A percentile compares a stretch with the other conserved stretches of the same genome.
phyloP scores from a whole-genome alignment of 92 coral and sea anemone species.

The Phymanthus crucifer region DNA sequence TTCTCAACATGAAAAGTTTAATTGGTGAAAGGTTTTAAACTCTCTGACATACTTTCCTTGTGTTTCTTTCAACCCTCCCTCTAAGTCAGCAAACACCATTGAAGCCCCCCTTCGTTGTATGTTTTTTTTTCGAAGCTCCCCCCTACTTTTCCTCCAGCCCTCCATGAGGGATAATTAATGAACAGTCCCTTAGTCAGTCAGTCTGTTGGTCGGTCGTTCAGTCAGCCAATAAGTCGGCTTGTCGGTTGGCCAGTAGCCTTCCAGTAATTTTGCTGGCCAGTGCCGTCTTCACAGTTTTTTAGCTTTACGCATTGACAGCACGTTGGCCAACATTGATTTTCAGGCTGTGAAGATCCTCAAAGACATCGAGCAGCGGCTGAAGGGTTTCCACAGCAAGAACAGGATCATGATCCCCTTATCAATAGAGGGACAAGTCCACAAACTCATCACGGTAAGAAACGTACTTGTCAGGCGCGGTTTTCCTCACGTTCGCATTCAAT shows the following conservation, averaged over 20 bases:
- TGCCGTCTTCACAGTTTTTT: neutral
- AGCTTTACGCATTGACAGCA: neutral
- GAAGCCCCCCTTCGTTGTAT: too few relatives aligned
- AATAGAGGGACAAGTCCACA: conserved; percentile 95
- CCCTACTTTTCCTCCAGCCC: too few relatives aligned
- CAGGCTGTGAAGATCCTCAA: conserved; percentile 94
- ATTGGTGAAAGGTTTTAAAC: too few relatives aligned
- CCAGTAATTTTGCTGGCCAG: neutral
- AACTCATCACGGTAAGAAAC: conserved; percentile 77
- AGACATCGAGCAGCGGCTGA: conserved; percentile 88
- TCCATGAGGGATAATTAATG: too few relatives aligned
- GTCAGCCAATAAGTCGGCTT: neutral
- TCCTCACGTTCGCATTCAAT: too few relatives aligned
- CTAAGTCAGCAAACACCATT: too few relatives aligned
- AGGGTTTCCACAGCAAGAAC: conserved; percentile 84
- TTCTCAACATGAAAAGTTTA: too few relatives aligned
- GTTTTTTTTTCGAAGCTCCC: too few relatives aligned
- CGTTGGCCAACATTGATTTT: neutral
- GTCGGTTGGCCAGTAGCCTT: neutral
- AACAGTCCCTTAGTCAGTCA: too few relatives aligned
- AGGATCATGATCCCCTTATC: conserved; percentile 93
- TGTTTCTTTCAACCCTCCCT: too few relatives aligned
- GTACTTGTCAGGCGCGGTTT: too few relatives aligned
- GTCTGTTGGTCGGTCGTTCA: neutral
- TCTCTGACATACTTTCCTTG: too few relatives aligned